Evolutionary conservation across 2,113 vertebrate species (phyloP).

Genomic region (Malurus elegans): DNA sequence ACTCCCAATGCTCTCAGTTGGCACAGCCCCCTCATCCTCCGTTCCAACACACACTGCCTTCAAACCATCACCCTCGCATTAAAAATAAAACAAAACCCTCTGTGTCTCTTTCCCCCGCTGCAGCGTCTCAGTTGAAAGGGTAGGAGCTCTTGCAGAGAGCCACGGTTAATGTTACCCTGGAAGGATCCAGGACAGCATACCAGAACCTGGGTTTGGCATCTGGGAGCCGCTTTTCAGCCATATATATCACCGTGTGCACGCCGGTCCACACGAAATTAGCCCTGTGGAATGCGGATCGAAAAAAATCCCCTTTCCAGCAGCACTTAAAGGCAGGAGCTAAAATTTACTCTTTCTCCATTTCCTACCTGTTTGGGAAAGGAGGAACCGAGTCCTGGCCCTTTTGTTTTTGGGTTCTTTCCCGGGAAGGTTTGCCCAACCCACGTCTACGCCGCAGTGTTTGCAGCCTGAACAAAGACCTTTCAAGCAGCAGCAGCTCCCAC

Average conservation of each 20-base stretch:
- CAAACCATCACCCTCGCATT: not conserved
- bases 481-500: not conserved
- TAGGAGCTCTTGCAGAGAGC: constrained; percentile 6
- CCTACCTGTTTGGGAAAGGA: constrained; percentile 47
- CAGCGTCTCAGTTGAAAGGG: not conserved
- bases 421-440: constrained; percentile 2
- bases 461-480: constrained; percentile 29
- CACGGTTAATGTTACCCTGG: constrained; percentile 40
- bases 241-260: constrained; percentile 10
- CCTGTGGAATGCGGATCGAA: constrained; percentile 25
- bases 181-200: constrained; percentile 49
- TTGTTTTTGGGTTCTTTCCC: constrained; percentile 8
- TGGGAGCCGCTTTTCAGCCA: constrained; percentile 46
- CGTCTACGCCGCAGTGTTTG: not conserved
- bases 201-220: constrained; percentile 62
- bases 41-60: not conserved
- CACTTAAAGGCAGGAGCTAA: not conserved
- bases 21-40: not conserved
- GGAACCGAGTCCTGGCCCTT: constrained; percentile 14
- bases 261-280: constrained; percentile 47
- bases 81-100: not conserved
- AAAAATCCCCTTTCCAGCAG: constrained; percentile 48
- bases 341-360: constrained; percentile 40
- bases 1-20: not conserved
- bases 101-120: not conserved